Evolutionary conservation across 2,797 vertebrate genomes (phyloP).

Genomic region (Lepidocolaptes lacrymiger): DNA sequence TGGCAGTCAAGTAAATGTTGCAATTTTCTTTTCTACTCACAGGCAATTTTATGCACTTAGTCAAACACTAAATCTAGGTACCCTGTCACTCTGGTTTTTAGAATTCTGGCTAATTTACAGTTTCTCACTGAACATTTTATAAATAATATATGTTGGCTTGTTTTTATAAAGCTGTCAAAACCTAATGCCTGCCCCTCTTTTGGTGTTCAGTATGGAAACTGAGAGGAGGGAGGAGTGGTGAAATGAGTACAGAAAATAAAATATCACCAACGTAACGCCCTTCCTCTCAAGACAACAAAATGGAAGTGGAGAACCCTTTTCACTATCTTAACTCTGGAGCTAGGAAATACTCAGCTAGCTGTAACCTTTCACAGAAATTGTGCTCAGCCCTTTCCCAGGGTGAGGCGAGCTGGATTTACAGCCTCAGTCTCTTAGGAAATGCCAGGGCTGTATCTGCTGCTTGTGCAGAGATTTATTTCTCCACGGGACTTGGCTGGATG

Average conservation of each 20-base stretch:
- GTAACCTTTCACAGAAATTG: neutral
- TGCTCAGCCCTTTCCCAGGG: neutral
- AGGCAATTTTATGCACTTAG: neutral
- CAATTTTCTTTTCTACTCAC: neutral
- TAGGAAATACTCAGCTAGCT: neutral
- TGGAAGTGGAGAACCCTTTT: neutral
- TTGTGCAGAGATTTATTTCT: neutral
- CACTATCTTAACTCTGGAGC: neutral
- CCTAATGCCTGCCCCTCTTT: neutral
- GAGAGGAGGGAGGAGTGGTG: neutral
- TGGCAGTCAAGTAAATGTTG: neutral
- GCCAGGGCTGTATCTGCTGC: neutral
- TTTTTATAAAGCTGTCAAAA: neutral
- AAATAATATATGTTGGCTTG: neutral
- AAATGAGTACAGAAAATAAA: neutral
- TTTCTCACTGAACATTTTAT: neutral
- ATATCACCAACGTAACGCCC: neutral
- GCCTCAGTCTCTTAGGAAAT: neutral
- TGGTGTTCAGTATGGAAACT: neutral
- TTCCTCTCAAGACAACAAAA: neutral
- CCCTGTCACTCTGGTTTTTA: neutral
- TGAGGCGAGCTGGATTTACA: neutral
- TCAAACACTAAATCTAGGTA: neutral
- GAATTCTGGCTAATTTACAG: neutral
- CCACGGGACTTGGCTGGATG: fast-evolving